Base-by-base conservation (phyloP, 2,113 vertebrate species). In the Rhea pennata region DNA sequence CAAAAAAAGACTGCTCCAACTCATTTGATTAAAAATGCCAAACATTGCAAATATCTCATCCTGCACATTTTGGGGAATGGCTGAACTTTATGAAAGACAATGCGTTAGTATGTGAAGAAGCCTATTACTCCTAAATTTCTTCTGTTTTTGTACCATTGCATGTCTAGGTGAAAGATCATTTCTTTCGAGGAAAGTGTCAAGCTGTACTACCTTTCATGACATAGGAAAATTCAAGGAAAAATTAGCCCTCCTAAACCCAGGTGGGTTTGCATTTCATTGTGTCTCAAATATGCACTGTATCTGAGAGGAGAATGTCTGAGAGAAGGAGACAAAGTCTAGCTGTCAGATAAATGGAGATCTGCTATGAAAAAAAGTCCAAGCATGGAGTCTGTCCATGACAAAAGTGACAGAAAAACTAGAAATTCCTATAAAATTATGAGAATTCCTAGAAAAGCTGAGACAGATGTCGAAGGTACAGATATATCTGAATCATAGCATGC, bases 31-130 rank as follows among this genome's bases (percentile, higher is more conserved):
- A 21, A 59, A 91, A 83, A 89, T 84, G 95, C 95, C 53, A 94
- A 95, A 66, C 22, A 36, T 73, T 84, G 90, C 58, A 91, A 94
- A 95, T 95, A 87, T n/a, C 53, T 97, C 75, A 54, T 62, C 16
- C 16, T 94, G 78, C 74, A 95, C 90, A 87, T 93, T 93, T 81
- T 95, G 71, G 96, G 96, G 87, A 97, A 95, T 80, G 91, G 89
- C 74, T 95, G 94, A 97, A 95, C 96, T 95, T 97, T 95, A 87
- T 84, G 87, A 89, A 65, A 90, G 78, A 84, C 93, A n/a, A 29
- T 72, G 53, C 87, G 94, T 92, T 82, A 79, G 84, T 79, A 56
- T 69, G 84, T 2, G 3, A 89, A 29, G 64, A 89, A 91, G 17
- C 87, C 89, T 95, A 87, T 89, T 91, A 62, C 79, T 95, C 89